These are phyloP conservation scores for Polia nebulosa DNA, from an alignment of 2,888 invertebrate species.

Conservation along the genomic window DNA sequence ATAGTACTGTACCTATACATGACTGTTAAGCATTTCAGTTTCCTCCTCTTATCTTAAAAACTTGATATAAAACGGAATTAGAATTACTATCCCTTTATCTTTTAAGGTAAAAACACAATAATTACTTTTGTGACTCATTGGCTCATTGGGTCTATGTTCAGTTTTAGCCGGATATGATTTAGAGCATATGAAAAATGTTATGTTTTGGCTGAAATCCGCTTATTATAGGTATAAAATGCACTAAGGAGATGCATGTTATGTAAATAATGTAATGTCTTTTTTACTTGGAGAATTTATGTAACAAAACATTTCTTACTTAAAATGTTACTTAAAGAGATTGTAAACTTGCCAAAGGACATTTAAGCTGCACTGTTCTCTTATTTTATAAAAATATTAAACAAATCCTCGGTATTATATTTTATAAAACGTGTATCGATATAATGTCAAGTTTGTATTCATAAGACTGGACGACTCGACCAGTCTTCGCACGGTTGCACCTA, in stretches of 20 bases:
- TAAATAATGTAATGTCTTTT: neutral
- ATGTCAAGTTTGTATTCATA: neutral
- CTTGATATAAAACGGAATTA: conserved; percentile 2
- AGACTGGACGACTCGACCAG: no score
- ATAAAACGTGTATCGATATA: neutral
- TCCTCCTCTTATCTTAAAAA: neutral
- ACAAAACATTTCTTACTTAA: neutral
- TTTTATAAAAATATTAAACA: neutral
- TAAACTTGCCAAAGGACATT: neutral
- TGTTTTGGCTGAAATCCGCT: no score
- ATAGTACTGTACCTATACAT: neutral
- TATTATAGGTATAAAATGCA: no score
- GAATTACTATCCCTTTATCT: neutral
- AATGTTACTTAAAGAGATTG: neutral
- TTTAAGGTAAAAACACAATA: neutral
- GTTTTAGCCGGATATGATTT: neutral
- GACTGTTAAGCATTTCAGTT: neutral
- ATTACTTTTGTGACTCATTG: neutral
- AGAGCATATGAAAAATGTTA: no score
- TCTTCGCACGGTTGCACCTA: no score
- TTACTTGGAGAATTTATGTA: no score
- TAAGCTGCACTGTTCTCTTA: conserved; percentile 1
- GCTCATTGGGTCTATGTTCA: neutral
- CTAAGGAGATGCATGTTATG: neutral
- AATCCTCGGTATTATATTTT: neutral